Base-by-base conservation (phyloP, 1,140 invertebrate genomes). In the Leptopilina clavipes region DNA sequence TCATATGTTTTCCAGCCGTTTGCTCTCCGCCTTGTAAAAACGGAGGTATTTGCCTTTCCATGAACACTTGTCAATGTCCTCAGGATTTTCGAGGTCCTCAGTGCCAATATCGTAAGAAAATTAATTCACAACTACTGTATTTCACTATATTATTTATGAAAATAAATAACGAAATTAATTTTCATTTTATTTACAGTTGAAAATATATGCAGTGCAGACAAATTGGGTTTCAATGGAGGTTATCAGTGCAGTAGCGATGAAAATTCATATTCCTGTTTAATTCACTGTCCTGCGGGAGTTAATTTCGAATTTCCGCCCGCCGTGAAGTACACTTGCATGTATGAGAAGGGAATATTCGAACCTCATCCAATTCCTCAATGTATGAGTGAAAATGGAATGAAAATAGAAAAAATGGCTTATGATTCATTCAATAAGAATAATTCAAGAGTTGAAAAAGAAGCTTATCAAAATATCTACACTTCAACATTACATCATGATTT, bases 301-400 rank as follows among this genome's bases (percentile, higher is more conserved):
- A 82, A 89, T 19, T 94, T 95, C 82, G 92, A 93, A 59, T 92
- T 91, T 3, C 82, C 92, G 0, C 92, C 94, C 3, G 92, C 93
- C 0, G 76, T 91, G 0, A 75, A 89, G 2, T 97, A 97, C 86
- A 92, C 88, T 18, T 97, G 96, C 83, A 83, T 84, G 2, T 96
- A 95, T 79, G 89, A 92, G 9, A 92, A 90, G 8, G 95, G 95
- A 0, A 77, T 89, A 5, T 97, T 95, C 86, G 80, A 90, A 45
- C 96, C 96, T 0, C 89, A 91, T 12, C 93, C 93, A 0, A 90
- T 96, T 72, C 96, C 96, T 8, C 93, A 94, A 77, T 97, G 96
- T 83, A 89, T 94, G 14, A 22, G 19, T 6, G 25, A 22, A 31
- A 65, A 65, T 7, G 59, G 59, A 65, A 31, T 65, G 9, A 65